Evolutionary conservation across 2,113 vertebrate species (phyloP).

Genomic region (Scartelaos histophorus): DNA sequence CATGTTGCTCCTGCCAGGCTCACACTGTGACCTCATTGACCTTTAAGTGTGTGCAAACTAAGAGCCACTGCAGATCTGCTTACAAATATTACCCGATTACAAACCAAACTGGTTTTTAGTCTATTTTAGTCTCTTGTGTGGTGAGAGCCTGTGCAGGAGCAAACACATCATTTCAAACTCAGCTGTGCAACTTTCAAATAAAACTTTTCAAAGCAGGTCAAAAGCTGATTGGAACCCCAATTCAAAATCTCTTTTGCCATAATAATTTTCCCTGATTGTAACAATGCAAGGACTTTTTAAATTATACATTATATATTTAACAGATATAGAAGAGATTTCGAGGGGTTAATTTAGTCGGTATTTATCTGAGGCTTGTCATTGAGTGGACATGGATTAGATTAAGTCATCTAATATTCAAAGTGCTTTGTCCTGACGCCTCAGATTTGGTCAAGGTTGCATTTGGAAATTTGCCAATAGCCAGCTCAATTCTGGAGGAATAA

Average conservation of each 20-base stretch:
- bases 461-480: conserved; percentile 71
- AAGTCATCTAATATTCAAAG: conserved; percentile 63
- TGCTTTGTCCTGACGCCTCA: conserved; percentile 75
- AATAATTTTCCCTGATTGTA: conserved; percentile 71
- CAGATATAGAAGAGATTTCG: conserved; percentile 44
- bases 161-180: conserved; percentile 64
- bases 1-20: conserved; percentile 59
- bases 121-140: conserved; percentile 14
- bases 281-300: conserved; percentile 67
- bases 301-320: conserved; percentile 68
- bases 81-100: conserved; percentile 21
- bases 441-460: conserved; percentile 63
- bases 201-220: conserved; percentile 48
- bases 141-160: conserved; percentile 58
- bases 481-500: conserved; percentile 64
- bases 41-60: conserved; percentile 63
- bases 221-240: conserved; percentile 61
- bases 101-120: conserved; percentile 11
- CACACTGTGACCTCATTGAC: conserved; percentile 34
- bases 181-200: conserved; percentile 74
- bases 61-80: conserved; percentile 32
- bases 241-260: conserved; percentile 58
- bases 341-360: conserved; percentile 45
- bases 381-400: conserved; percentile 43
- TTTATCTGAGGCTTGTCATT: conserved; percentile 62